Evolutionary conservation across 2,888 invertebrate species (phyloP).

Genomic region (Cataglyphis cursor): DNA sequence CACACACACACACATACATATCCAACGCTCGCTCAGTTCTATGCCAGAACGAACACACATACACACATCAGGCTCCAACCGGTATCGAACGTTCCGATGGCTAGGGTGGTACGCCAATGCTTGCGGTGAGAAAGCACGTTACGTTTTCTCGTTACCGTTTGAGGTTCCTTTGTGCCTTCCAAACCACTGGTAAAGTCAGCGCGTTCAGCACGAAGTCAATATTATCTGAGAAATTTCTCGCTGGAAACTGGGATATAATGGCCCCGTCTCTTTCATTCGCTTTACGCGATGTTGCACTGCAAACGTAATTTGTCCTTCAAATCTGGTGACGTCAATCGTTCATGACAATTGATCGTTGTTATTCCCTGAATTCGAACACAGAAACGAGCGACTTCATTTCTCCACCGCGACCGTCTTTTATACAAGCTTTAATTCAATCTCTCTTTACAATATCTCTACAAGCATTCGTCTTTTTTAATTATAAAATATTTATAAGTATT

Average conservation of each 20-base stretch:
- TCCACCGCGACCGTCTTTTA: background rate
- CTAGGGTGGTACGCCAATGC: conserved; percentile 44
- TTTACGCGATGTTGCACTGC: conserved; percentile 49
- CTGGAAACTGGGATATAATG: conserved; percentile 60
- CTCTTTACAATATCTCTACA: background rate
- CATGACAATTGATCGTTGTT: conserved; percentile 41
- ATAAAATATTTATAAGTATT: conserved; percentile 5
- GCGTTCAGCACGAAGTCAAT: conserved; percentile 67
- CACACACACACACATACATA: background rate
- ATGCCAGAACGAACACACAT: background rate
- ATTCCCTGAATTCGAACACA: background rate
- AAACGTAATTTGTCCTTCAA: conserved; percentile 56
- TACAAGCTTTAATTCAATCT: background rate
- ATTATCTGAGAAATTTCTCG: conserved; percentile 71
- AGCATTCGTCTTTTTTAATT: background rate
- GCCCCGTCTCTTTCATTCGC: conserved; percentile 60
- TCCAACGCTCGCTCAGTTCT: background rate
- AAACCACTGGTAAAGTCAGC: conserved; percentile 62
- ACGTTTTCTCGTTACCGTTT: conserved; percentile 72
- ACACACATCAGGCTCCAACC: conserved; percentile 13
- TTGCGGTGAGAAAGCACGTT: conserved; percentile 64
- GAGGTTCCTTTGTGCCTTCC: conserved; percentile 70
- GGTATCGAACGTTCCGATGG: conserved; percentile 46
- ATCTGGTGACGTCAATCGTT: conserved; percentile 30
- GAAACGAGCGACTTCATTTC: conserved; percentile 36